Base-by-base conservation (phyloP, 2,888 invertebrate species). In the Drosophila percnosoma region DNA sequence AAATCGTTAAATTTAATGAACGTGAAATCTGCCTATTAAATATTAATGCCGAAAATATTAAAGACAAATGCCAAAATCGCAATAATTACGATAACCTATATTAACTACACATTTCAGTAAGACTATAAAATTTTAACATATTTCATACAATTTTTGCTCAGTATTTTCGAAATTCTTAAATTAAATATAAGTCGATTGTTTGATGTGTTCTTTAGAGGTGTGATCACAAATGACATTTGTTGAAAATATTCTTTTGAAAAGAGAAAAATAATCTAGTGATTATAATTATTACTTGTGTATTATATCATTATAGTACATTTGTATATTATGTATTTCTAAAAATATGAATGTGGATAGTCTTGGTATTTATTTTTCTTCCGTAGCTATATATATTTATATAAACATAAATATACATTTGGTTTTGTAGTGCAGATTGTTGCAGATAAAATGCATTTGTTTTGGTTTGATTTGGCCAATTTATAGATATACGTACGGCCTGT, bases 401-500 rank as follows among this genome's bases (percentile, higher is more conserved):
- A n/a, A 27, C 15, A 29, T 29, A 27, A 51, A 52, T 60, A 13
- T 42, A 24, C 38, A 10, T 13, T 52, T 11, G 27, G 6, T 15
- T n/a, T 64, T 42, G 34, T n/a, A 11, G 27, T 36, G 33, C 27
- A 45, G 62, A 48, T 66, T 51, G 59, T 61, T 59, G 61, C 58
- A 78, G 52, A 81, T 72, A 54, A 67, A 78, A 58, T 81, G 63
- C 82, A 78, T 72, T 72, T 57, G 48, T 42, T 62, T 33, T 33
- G 38, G 40, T 53, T 73, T 68, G 53, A 45, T 74, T 77, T 71
- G 51, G 45, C 60, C 63, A 73, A 54, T 66, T 68, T 65, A 63
- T 78, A 78, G 78, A 62, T 67, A 71, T 59, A 53, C 51, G 49
- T 29, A 58, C 38, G 45, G 29, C 42, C 36, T 24, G 54, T 18